phyloP scores from a whole-genome alignment of 1,140 invertebrate genomes.

The Zaprionus lachaisei region DNA sequence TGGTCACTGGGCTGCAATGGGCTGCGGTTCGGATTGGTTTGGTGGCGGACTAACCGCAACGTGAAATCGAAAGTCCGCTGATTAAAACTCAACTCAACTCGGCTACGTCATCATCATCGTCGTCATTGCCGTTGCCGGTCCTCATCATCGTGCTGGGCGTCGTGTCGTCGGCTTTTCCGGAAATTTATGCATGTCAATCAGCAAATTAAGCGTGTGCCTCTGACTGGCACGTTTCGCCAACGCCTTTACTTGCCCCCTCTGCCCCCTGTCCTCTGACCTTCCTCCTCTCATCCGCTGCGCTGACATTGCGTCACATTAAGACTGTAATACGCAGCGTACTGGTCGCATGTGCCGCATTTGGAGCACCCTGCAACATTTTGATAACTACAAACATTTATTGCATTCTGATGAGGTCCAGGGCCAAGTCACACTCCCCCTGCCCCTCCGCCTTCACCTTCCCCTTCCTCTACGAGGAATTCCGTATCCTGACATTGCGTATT shows the following conservation, averaged over 20 bases:
- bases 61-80: conserved; percentile 77
- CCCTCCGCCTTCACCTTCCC: not conserved
- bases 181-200: conserved; percentile 74
- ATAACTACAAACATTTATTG: conserved; percentile 64
- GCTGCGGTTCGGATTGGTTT: conserved; percentile 15
- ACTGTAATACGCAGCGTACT: conserved; percentile 9
- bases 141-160: conserved; percentile 23
- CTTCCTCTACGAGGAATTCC: conserved; percentile 15
- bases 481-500: conserved; percentile 44
- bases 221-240: conserved; percentile 35
- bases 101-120: conserved; percentile 6
- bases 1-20: conserved; percentile 44
- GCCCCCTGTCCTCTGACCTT: not conserved
- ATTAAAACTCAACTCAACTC: conserved; percentile 66
- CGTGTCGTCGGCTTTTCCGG: conserved; percentile 55
- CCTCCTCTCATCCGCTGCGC: not conserved
- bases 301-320: conserved; percentile 45
- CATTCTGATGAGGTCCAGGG: conserved; percentile 53
- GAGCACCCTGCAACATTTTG: conserved; percentile 49
- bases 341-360: conserved; percentile 23
- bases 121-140: not conserved
- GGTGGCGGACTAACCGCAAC: conserved; percentile 59
- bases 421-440: not conserved
- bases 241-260: conserved; percentile 2
- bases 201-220: conserved; percentile 55